Percentiles rank a stretch among this genome's conserved stretches.
phyloP scores from a whole-genome alignment of 2,888 invertebrate species.

The Drosophila putrida region DNA sequence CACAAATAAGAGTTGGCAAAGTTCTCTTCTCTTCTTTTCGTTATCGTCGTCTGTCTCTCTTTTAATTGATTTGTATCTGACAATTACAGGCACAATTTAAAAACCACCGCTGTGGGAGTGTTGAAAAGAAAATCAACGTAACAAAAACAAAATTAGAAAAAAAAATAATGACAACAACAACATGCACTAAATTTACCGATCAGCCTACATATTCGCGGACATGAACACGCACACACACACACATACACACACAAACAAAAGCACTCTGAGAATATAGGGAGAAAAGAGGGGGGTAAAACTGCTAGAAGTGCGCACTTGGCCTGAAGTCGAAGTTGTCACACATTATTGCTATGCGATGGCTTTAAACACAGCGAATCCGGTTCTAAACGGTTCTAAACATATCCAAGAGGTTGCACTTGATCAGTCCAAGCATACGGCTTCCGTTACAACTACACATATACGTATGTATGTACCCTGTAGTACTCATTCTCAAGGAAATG shows the following conservation, averaged over 20 bases:
- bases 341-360: slow-evolving; percentile 52
- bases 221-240: slow-evolving; percentile 14
- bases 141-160: slow-evolving; percentile 43
- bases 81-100: slow-evolving; percentile 54
- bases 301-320: slow-evolving; percentile 49
- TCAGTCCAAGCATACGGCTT: slow-evolving; percentile 34
- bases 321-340: slow-evolving; percentile 70
- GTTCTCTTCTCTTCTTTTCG: slow-evolving; percentile 8
- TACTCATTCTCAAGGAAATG: too few relatives aligned
- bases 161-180: slow-evolving; percentile 47
- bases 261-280: slow-evolving; percentile 23
- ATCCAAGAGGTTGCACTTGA: slow-evolving; percentile 62
- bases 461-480: too few relatives aligned
- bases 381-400: slow-evolving; percentile 66
- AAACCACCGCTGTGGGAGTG: slow-evolving; percentile 60
- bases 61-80: slow-evolving; percentile 59
- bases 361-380: slow-evolving; percentile 65
- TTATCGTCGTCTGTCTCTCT: slow-evolving; percentile 25
- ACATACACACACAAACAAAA: slow-evolving; percentile 12
- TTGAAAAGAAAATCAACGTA: slow-evolving; percentile 66
- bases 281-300: slow-evolving; percentile 33
- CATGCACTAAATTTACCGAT: slow-evolving; percentile 59
- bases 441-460: slow-evolving; percentile 20
- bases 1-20: slow-evolving; percentile 39
- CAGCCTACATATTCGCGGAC: slow-evolving; percentile 40